A percentile compares a stretch with the other conserved stretches of the same genome.
Evolutionary conservation across 2,113 vertebrate species (phyloP).

Genomic region (Microtus montanus): DNA sequence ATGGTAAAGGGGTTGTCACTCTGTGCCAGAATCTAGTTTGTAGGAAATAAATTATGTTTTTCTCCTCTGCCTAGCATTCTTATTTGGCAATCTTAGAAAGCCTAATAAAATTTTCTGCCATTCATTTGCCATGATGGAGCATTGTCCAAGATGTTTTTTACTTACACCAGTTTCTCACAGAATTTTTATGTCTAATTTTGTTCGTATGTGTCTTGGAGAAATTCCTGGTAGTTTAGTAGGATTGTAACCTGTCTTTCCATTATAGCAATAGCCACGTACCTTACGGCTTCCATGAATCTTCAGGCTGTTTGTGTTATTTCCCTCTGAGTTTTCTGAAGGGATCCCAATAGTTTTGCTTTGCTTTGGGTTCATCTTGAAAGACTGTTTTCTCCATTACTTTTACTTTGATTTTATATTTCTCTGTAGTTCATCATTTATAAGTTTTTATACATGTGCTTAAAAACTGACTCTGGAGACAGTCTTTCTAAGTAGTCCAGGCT

Average conservation of each 20-base stretch:
- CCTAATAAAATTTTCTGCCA: slow-evolving; percentile 75
- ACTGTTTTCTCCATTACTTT: not conserved
- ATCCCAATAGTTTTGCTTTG: slow-evolving; percentile 13
- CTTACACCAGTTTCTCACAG: slow-evolving; percentile 42
- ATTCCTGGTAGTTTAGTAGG: not conserved
- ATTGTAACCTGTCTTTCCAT: slow-evolving; percentile 33
- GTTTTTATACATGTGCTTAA: not conserved
- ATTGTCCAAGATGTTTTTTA: slow-evolving; percentile 70
- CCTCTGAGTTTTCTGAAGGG: slow-evolving; percentile 5
- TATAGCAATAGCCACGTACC: slow-evolving; percentile 33
- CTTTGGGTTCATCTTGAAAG: not conserved
- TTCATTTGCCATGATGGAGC: slow-evolving; percentile 67
- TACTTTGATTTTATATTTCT: not conserved
- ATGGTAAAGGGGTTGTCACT: slow-evolving; percentile 39
- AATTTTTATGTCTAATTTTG: slow-evolving; percentile 66
- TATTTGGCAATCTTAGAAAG: slow-evolving; percentile 58
- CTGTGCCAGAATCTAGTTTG: slow-evolving; percentile 63
- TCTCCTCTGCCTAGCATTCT: slow-evolving; percentile 36
- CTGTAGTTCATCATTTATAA: not conserved
- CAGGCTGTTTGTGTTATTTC: not conserved
- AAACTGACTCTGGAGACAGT: not conserved
- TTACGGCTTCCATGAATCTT: slow-evolving; percentile 19
- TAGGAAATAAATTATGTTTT: slow-evolving; percentile 72
- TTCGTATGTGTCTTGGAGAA: slow-evolving; percentile 53
- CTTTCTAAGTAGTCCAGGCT: not conserved